Evolutionary conservation across 2,888 invertebrate genomes (phyloP), one percentile per base, ranked within the genome.

Genomic region (Leptinotarsa haldemani): DNA sequence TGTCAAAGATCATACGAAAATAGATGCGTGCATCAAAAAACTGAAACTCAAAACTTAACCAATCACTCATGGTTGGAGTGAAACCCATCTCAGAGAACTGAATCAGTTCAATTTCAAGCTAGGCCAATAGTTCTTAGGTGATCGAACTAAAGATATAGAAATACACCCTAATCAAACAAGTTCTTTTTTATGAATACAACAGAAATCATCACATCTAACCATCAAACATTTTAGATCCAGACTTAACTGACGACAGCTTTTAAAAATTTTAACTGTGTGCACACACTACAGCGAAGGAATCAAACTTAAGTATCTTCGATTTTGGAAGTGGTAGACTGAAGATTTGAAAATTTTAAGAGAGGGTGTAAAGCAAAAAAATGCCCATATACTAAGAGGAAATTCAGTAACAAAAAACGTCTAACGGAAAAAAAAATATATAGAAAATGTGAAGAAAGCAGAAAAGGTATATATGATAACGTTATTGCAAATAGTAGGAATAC

Each of bases 1-100:
- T 25, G 50, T 65, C 48, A 65, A 50, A 65, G 65, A 48, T n/a
- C 48, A 65, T 50, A 50, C 25, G 15, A 65, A 65, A 65, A 65
- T 50, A 50, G 50, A 50, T 16, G 65, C 50, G 48, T 65, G 50
- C 48, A 50, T 48, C 50, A 50, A 22, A 65, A 65, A 48, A 50
- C 47, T 65, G 15, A 65, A 65, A 65, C n/a, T 16, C 65, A n/a
- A 46, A 46, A 40, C 20, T 18, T 65, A 65, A 65, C 65, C 65
- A 20, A n/a, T 65, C 47, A 65, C 9, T 9, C 40, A 40, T 40
- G 40, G 9, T 40, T 40, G 9, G 2, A 9, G 9, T 40, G 9
- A 9, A 40, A 40, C 9, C 9, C 9, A 40, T 2, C 0, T 40
- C 40, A 40, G 40, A 40, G 40, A 40, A 40, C 40, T 40, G 9